Base-by-base conservation (phyloP, 2,113 vertebrate species). In the Ictidomys tridecemlineatus region DNA sequence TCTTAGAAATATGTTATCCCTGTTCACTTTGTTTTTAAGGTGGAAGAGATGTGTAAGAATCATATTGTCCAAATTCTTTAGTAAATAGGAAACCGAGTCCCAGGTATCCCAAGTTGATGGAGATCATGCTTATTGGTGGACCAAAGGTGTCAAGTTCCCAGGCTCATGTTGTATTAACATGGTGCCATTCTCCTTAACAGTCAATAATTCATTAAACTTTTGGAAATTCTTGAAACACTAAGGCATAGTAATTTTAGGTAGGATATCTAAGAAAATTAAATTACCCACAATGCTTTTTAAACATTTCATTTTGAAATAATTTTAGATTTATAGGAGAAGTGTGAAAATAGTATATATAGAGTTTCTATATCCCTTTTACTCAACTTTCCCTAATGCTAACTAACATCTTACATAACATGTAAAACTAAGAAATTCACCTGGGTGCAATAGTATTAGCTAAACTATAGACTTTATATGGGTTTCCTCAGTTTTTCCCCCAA, bases 251-350 rank as follows among this genome's bases (percentile, higher is more conserved):
- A 56, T 37, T 92, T 48, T 26, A 86, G 48, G 9, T 30, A 76
- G 28, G 74, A 5, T 30, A 45, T 48, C 65, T 72, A 80, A 74
- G 65, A 28, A 93, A 94, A 85, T 84, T 63, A 91, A 91, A 77
- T 80, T 80, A 77, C 9, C 42, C 0, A 30, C 45, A 85, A 70
- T 58, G 18, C 28, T 80, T 88, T 70, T 14, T 91, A 85, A 51
- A 3, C 20, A 22, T 58, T 58, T 58, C 56, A 58, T 58, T 67
- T 92, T 45, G 42, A 94, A 61, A 84, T 69, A 83, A 69, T 48
- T 83, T 94, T 91, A 65, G 32, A 70, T 79, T 96, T 37, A 83
- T 3, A 78, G 39, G 63, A 88, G 30, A 84, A 86, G 61, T 53
- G 0, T 83, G 34, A 94, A 70, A 65, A 34, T 73, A 45, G 14